These are phyloP conservation scores for Zaprionus ghesquierei DNA, from an alignment of 1,140 invertebrate species.

Conservation along the genomic window DNA sequence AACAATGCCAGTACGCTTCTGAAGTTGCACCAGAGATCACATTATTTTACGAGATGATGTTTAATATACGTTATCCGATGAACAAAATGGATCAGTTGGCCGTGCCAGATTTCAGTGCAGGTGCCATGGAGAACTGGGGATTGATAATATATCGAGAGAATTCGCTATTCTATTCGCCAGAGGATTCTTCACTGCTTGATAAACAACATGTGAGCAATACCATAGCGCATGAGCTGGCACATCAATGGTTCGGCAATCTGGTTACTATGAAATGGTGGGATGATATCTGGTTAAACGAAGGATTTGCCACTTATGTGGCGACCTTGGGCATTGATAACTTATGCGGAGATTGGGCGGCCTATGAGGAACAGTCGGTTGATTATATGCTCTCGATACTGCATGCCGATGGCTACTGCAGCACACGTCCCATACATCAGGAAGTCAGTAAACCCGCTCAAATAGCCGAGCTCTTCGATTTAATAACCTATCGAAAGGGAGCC, in stretches of 20 bases:
- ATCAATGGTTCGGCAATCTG: slow-evolving; percentile 90
- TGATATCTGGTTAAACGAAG: slow-evolving; percentile 94
- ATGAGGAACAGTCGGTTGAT: slow-evolving; percentile 85
- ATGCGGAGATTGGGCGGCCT: slow-evolving; percentile 86
- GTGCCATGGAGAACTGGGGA: slow-evolving; percentile 90
- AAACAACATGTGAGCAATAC: slow-evolving; percentile 86
- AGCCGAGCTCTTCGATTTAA: slow-evolving; percentile 92
- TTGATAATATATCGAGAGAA: slow-evolving; percentile 82
- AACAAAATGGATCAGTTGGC: slow-evolving; percentile 89
- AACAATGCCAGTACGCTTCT: slow-evolving; percentile 86
- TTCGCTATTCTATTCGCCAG: slow-evolving; percentile 50
- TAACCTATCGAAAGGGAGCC: slow-evolving; percentile 93
- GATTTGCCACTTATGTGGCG: slow-evolving; percentile 90
- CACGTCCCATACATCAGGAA: slow-evolving; percentile 85
- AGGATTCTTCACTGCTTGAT: slow-evolving; percentile 84
- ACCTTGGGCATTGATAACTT: slow-evolving; percentile 84
- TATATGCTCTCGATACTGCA: slow-evolving; percentile 84
- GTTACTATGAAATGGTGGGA: slow-evolving; percentile 93
- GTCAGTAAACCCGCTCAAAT: slow-evolving; percentile 89
- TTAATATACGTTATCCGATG: slow-evolving; percentile 86
- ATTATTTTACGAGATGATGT: slow-evolving; percentile 88
- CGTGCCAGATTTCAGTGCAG: slow-evolving; percentile 90
- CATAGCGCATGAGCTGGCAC: slow-evolving; percentile 90
- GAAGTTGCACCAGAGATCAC: slow-evolving; percentile 84
- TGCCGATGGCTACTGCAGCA: slow-evolving; percentile 84